A percentile compares a stretch with the other conserved stretches of the same genome.
Evolutionary conservation across 23 tunicate species (phyloP).

Genomic region (Aplidium turbinatum): DNA sequence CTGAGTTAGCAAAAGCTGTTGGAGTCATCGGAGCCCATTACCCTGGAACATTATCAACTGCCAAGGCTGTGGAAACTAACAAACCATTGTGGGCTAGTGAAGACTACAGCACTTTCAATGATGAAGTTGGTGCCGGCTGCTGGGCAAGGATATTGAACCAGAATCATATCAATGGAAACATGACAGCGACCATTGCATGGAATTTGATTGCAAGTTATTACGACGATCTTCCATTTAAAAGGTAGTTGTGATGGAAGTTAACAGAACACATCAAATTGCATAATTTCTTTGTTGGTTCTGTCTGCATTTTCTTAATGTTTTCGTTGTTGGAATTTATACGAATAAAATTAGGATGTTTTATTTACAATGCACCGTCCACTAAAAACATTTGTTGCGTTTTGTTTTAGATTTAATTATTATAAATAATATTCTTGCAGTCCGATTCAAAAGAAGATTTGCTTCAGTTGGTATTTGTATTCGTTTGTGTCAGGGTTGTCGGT

Average conservation of each 20-base stretch:
- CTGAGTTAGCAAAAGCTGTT: conserved; percentile 60
- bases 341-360: no score
- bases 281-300: no score
- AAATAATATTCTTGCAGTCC: no score
- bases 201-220: conserved; percentile 86
- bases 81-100: conserved; percentile 90
- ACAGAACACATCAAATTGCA: background rate
- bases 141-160: conserved; percentile 86
- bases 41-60: conserved; percentile 70
- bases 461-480: no score
- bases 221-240: conserved; percentile 78
- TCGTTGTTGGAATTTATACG: no score
- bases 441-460: no score
- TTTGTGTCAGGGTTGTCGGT: no score
- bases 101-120: conserved; percentile 91
- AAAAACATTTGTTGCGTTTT: no score
- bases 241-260: conserved; percentile 31
- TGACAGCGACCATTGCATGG: conserved; percentile 87
- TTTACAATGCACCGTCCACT: no score
- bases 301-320: no score
- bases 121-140: conserved; percentile 86
- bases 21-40: conserved; percentile 79
- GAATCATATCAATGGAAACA: conserved; percentile 86
- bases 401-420: no score
- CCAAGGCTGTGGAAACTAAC: conserved; percentile 40